Evolutionary conservation across 2,113 vertebrate species (phyloP).

Genomic region (Sialia sialis): DNA sequence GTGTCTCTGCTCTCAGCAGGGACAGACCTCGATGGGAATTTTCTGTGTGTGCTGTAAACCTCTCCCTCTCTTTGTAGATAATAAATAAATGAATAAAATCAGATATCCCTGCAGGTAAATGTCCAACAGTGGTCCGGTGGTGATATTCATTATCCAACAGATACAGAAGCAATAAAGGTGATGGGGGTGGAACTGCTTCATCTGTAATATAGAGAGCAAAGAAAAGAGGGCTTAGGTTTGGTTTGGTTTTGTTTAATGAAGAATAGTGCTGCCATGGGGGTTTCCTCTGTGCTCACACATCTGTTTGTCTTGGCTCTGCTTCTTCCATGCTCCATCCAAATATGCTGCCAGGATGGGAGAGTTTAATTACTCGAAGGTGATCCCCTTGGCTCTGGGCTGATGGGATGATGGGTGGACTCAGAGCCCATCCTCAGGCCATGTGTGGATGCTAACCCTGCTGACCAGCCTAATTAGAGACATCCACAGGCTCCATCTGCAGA

Average conservation of each 20-base stretch:
- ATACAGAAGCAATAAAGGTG: not conserved
- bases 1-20: not conserved
- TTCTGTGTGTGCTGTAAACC: not conserved
- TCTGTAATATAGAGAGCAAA: not conserved
- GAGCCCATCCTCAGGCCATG: rapidly evolving
- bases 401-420: not conserved
- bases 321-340: rapidly evolving
- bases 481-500: not conserved
- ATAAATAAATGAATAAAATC: not conserved
- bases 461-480: not conserved
- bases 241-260: not conserved
- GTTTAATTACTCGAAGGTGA: not conserved
- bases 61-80: not conserved
- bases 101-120: not conserved
- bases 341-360: not conserved
- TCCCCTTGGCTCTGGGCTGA: not conserved
- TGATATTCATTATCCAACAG: not conserved
- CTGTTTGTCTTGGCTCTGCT: not conserved
- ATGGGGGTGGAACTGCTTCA: not conserved
- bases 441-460: not conserved
- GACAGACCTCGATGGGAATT: not conserved
- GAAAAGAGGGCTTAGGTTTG: not conserved
- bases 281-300: not conserved
- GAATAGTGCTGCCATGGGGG: not conserved
- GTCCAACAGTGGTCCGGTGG: rapidly evolving